These are phyloP conservation scores for Heliconius hewitsoni DNA, from an alignment of 1,140 invertebrate species.

Conservation along the genomic window DNA sequence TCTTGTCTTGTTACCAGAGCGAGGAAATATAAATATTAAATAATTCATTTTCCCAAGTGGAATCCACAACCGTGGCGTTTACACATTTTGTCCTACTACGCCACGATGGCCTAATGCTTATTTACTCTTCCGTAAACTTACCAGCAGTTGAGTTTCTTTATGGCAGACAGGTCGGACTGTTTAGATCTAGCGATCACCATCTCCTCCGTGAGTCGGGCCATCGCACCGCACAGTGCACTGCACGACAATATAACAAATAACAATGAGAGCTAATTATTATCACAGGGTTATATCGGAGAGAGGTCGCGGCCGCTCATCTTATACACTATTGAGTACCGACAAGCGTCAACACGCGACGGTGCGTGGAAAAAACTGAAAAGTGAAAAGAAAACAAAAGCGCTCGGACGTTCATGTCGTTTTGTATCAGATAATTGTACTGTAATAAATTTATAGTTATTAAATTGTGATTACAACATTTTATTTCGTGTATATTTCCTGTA, in stretches of 20 bases:
- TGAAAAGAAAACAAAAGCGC: slow-evolving; percentile 31
- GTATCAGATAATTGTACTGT: not conserved
- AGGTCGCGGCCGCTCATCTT: slow-evolving; percentile 56
- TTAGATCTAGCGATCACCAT: slow-evolving; percentile 95
- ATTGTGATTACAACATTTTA: not conserved
- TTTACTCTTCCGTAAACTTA: slow-evolving; percentile 79
- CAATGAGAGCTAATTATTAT: slow-evolving; percentile 33
- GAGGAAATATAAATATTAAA: no score
- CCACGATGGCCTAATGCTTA: slow-evolving; percentile 37
- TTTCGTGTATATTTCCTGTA: not conserved
- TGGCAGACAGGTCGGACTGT: slow-evolving; percentile 89
- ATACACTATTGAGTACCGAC: slow-evolving; percentile 30
- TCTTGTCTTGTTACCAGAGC: no score
- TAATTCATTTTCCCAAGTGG: no score
- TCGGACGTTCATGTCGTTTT: not conserved
- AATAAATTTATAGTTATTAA: not conserved
- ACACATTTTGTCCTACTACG: no score
- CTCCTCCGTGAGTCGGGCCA: slow-evolving; percentile 93
- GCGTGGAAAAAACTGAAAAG: slow-evolving; percentile 43
- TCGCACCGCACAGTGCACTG: slow-evolving; percentile 70
- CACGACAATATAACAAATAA: slow-evolving; percentile 44
- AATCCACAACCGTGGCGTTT: no score
- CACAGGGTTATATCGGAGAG: slow-evolving; percentile 54
- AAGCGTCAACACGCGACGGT: slow-evolving; percentile 31
- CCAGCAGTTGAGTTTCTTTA: slow-evolving; percentile 96